phyloP scores from a whole-genome alignment of 2,113 vertebrate species.

The Calonectris borealis region DNA sequence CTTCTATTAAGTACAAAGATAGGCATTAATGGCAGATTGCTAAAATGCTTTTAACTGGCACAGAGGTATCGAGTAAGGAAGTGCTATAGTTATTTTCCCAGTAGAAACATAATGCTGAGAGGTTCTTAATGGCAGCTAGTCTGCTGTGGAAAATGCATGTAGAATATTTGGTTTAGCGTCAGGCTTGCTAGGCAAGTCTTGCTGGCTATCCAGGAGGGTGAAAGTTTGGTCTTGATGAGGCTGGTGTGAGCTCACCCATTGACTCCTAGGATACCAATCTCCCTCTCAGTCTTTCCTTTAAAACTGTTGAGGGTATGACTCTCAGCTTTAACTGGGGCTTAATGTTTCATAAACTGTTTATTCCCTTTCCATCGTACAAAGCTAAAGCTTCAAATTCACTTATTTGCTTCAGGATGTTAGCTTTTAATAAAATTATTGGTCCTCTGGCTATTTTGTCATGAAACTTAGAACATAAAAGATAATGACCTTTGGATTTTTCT shows the following conservation, averaged over 20 bases:
- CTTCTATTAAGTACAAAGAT: background rate
- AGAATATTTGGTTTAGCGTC: background rate
- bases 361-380: background rate
- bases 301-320: background rate
- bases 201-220: background rate
- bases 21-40: background rate
- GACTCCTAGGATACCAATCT: background rate
- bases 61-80: background rate
- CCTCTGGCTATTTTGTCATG: background rate
- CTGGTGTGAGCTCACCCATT: background rate
- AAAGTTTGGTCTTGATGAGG: background rate
- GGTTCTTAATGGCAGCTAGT: background rate
- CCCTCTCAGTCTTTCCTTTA: background rate
- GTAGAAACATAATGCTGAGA: background rate
- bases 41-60: background rate
- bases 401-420: background rate
- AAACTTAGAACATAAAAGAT: background rate
- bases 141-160: background rate
- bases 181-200: background rate
- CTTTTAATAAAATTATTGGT: background rate
- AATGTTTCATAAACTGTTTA: background rate
- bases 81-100: background rate
- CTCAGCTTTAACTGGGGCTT: background rate
- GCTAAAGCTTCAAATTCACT: background rate
- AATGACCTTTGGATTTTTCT: background rate